These are phyloP conservation scores for Globia sparganii DNA, from an alignment of 2,888 invertebrate species.

Conservation along the genomic window DNA sequence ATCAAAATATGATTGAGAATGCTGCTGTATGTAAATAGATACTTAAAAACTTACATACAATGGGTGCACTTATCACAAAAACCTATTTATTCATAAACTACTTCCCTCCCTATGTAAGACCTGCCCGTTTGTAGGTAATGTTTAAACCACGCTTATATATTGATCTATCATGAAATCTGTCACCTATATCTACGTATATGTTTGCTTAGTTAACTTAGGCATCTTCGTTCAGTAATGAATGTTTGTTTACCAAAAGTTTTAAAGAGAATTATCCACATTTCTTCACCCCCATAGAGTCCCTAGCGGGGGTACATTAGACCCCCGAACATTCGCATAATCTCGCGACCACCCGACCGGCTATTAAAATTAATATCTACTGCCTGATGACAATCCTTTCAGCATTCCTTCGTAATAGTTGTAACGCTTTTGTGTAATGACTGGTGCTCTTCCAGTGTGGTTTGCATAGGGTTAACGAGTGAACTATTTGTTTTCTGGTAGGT, in stretches of 20 bases:
- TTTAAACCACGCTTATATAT: too few species aligned
- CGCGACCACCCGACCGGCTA: constrained; percentile 32
- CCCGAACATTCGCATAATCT: constrained; percentile 61
- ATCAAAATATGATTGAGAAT: not conserved
- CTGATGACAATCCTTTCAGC: constrained; percentile 63
- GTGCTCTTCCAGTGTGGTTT: not conserved
- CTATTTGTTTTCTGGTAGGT: not conserved
- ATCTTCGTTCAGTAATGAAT: not conserved
- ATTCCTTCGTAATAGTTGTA: constrained; percentile 53
- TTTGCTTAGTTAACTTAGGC: too few species aligned
- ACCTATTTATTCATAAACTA: not conserved
- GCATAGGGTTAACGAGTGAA: not conserved
- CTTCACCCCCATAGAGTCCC: constrained; percentile 10
- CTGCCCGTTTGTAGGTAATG: too few species aligned
- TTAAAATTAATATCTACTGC: constrained; percentile 56
- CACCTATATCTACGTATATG: not conserved
- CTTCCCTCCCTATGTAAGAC: not conserved
- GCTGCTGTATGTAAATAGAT: not conserved
- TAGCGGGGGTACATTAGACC: constrained; percentile 53
- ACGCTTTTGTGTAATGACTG: not conserved
- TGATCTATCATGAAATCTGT: not conserved
- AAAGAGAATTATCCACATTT: not conserved
- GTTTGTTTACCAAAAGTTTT: not conserved
- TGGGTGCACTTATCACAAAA: not conserved
- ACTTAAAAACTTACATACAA: not conserved